Evolutionary conservation across 1,140 invertebrate species (phyloP).

Genomic region (Microplitis mediator): DNA sequence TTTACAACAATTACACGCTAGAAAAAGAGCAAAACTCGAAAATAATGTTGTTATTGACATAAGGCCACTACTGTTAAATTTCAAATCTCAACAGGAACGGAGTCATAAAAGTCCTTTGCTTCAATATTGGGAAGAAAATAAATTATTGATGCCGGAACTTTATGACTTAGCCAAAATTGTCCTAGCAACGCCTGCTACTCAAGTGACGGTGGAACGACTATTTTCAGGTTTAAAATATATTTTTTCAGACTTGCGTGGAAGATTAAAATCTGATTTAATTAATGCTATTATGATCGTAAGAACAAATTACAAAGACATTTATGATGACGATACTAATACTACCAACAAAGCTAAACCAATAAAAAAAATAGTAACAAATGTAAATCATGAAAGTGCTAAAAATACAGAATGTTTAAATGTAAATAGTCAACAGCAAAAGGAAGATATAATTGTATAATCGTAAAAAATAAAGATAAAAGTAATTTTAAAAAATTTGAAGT

Average conservation of each 20-base stretch:
- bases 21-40: neutral
- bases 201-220: constrained; percentile 12
- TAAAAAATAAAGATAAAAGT: no score
- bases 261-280: neutral
- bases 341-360: no score
- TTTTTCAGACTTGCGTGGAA: neutral
- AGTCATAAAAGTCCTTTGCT: neutral
- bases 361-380: no score
- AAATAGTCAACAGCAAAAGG: no score
- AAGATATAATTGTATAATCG: no score
- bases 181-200: constrained; percentile 1
- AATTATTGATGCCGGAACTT: neutral
- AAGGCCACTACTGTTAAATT: neutral
- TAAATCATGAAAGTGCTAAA: no score
- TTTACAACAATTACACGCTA: neutral
- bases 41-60: neutral
- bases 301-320: no score
- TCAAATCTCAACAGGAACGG: neutral
- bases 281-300: no score
- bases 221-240: constrained; percentile 5
- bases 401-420: no score
- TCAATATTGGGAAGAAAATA: neutral
- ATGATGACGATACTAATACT: no score
- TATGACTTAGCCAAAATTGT: neutral
- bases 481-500: no score